Evolutionary conservation across 2,888 invertebrate genomes (phyloP).

Genomic region (Ceriagrion tenellum): DNA sequence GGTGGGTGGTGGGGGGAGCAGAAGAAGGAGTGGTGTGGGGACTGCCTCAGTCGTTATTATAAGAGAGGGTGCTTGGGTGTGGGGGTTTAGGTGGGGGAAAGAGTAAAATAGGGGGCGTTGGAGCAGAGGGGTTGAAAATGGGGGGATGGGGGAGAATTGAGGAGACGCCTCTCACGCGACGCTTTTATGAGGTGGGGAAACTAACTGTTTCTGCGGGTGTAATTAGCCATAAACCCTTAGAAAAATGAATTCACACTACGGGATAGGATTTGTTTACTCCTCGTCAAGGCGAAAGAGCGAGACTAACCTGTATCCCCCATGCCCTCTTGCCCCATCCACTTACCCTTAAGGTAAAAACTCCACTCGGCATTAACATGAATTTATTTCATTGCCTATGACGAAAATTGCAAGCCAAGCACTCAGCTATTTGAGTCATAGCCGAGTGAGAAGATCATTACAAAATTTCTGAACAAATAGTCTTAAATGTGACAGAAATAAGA

Average conservation of each 20-base stretch:
- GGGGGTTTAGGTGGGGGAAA: background rate
- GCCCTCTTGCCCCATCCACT: background rate
- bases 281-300: background rate
- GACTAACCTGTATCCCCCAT: background rate
- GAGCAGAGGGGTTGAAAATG: background rate
- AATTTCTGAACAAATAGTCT: too few species aligned
- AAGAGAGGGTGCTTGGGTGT: background rate
- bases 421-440: too few species aligned
- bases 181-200: slow-evolving; percentile 3
- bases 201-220: slow-evolving; percentile 1
- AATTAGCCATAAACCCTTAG: slow-evolving; percentile 31
- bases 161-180: background rate
- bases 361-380: too few species aligned
- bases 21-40: too few species aligned
- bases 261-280: background rate
- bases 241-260: background rate
- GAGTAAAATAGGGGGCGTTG: background rate
- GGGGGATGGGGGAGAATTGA: background rate
- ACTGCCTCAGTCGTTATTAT: background rate
- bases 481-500: too few species aligned
- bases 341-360: too few species aligned
- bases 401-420: background rate
- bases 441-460: too few species aligned
- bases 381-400: too few species aligned
- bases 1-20: background rate